Base-by-base conservation (phyloP, 1,140 invertebrate species). In the Alviniconcha marisindica region DNA sequence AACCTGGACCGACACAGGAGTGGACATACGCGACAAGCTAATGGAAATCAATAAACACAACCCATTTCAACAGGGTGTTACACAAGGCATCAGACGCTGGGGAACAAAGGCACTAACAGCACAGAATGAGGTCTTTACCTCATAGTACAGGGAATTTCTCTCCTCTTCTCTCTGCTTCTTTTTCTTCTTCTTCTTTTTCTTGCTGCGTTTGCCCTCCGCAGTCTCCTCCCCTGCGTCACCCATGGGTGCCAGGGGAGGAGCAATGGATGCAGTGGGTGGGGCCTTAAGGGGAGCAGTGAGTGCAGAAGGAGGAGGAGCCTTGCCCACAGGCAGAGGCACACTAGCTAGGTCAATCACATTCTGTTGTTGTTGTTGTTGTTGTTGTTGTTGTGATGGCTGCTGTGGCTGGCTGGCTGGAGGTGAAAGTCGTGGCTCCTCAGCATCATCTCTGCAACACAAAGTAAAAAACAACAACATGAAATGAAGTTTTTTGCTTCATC, bases 291-390 rank as follows among this genome's bases (percentile, higher is more conserved):
- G 56, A 54, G 36, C 40, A 18, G 56, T 33, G 74, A 44, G 79
- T 76, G 60, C 51, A 48, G 40, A n/a, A 28, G 83, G 69, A 24
- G 81, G 77, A 44, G 78, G 78, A 38, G 78, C 78, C 33, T 60
- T 28, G 21, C 78, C 78, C 24, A 12, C 51, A 21, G 78, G 78
- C 56, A 80, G 38, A 18, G 78, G 78, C 12, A 80, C 78, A 66
- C 60, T 66, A 15, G 54, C 78, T 44, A 80, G 31, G 36, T 80
- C 78, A 24, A 80, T n/a, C 60, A 66, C 15, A n/a, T 51, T 76
- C 31, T 40, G 40, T 3, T 31, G 1, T 51, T 31, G 24, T n/a
- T 63, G 60, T 31, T 12, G 60, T 63, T 10, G 60, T n/a, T 12
- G 21, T n/a, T 14, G 10, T 14, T 4, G 24, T 24, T 4, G 60